These are phyloP conservation scores for Pica pica DNA, from an alignment of 2,113 vertebrate species.

Conservation along the genomic window DNA sequence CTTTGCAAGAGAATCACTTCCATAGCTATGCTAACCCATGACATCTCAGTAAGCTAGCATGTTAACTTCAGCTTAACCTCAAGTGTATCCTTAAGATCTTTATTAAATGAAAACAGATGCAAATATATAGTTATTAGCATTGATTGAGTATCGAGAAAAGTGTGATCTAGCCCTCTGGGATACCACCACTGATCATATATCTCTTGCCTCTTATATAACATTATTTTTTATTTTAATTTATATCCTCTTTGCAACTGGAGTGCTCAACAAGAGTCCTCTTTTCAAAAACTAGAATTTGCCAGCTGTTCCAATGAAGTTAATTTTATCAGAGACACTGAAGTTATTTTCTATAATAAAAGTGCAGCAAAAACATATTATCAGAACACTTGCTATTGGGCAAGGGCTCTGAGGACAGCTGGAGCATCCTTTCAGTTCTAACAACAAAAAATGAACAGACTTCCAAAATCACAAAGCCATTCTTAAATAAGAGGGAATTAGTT, in stretches of 20 bases:
- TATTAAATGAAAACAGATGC: not conserved
- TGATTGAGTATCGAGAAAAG: not conserved
- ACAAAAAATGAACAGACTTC: not conserved
- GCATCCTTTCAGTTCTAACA: not conserved
- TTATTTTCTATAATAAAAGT: conserved; percentile 14
- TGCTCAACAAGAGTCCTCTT: not conserved
- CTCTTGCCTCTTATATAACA: not conserved
- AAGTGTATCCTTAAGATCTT: not conserved
- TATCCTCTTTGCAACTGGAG: not conserved
- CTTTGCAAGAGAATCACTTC: no score
- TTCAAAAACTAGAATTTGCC: not conserved
- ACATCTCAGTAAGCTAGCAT: not conserved
- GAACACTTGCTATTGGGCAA: not conserved
- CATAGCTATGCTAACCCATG: no score
- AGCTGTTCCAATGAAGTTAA: conserved; percentile 13
- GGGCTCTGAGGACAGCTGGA: not conserved
- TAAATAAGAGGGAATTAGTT: not conserved
- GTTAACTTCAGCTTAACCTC: not conserved
- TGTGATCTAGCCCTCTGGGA: not conserved
- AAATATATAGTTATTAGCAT: not conserved
- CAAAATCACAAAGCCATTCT: not conserved
- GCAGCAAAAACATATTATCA: not conserved
- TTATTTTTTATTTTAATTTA: conserved; percentile 1
- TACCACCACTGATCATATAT: not conserved
- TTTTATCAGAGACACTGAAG: not conserved